These are phyloP conservation scores for Cavia porcellus DNA, from an alignment of 2,113 vertebrate genomes.

Conservation along the genomic window DNA sequence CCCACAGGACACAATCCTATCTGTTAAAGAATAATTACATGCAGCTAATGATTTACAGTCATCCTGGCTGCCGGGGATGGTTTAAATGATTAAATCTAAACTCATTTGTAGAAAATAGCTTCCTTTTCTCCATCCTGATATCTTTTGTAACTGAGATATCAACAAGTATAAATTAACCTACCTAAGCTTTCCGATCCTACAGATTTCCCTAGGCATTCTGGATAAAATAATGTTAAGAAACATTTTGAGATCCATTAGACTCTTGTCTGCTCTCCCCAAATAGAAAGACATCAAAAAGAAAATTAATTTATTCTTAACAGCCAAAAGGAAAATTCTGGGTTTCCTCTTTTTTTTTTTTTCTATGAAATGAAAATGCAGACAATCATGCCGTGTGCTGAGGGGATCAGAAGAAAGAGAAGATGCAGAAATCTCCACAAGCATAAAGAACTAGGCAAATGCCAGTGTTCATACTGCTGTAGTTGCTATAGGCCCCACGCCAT, in stretches of 20 bases:
- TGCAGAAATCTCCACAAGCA: not conserved
- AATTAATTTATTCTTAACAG: slow-evolving; percentile 25
- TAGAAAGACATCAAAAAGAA: not conserved
- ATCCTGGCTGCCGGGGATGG: not conserved
- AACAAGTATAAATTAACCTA: slow-evolving; percentile 29
- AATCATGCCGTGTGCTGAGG: not conserved
- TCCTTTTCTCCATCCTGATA: not conserved
- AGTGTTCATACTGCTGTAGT: not conserved
- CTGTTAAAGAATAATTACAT: not conserved
- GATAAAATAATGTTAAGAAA: not conserved
- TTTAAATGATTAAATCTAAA: slow-evolving; percentile 23
- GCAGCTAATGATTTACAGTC: not conserved
- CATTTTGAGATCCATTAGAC: slow-evolving; percentile 33
- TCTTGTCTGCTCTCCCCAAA: not conserved
- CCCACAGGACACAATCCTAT: not conserved
- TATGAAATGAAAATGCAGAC: slow-evolving; percentile 8
- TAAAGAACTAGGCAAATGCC: not conserved
- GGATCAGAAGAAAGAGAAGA: not conserved
- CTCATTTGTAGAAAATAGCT: slow-evolving; percentile 47
- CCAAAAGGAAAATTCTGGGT: not conserved
- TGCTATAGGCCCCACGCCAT: not conserved
- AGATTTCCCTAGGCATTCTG: not conserved
- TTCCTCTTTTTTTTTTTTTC: not conserved
- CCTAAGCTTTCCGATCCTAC: not conserved
- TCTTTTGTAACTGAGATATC: slow-evolving; percentile 27